Conservation (phyloP, 2,888 invertebrate species). For the Gastracanthus pulcherrimus region DNA sequence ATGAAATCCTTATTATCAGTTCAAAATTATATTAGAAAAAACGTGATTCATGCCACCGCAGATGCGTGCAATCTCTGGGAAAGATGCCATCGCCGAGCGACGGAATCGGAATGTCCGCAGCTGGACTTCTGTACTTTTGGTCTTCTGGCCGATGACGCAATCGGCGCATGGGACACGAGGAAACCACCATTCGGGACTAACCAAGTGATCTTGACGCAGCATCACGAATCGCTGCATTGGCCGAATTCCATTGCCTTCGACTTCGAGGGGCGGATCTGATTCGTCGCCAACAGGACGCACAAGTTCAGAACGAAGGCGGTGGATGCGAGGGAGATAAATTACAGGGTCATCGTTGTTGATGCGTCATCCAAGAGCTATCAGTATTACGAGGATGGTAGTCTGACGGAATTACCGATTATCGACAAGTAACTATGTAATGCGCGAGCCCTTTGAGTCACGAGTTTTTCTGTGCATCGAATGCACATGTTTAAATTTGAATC, state of each 20-base stretch:
- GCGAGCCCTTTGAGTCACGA: too few relatives aligned
- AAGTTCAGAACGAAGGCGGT: not conserved
- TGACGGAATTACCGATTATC: too few relatives aligned
- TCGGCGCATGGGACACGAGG: constrained; percentile 85
- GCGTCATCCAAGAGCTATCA: constrained; percentile 84
- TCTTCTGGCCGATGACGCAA: constrained; percentile 83
- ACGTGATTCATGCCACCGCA: too few relatives aligned
- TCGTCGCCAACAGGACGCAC: constrained; percentile 76
- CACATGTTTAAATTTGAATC: too few relatives aligned
- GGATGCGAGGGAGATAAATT: constrained; percentile 77
- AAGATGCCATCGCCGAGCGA: constrained; percentile 84
- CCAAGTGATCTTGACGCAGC: constrained; percentile 83
- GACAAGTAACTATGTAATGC: too few relatives aligned
- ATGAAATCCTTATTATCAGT: too few relatives aligned
- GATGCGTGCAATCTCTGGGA: constrained; percentile 76
- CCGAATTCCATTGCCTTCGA: constrained; percentile 86
- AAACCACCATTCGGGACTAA: constrained; percentile 78
- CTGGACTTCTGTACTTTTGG: constrained; percentile 85
- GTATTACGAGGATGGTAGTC: constrained; percentile 73
- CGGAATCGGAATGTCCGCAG: constrained; percentile 87
- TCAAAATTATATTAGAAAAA: too few relatives aligned
- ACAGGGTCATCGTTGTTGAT: constrained; percentile 81
- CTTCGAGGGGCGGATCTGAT: constrained; percentile 82
- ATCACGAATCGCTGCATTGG: constrained; percentile 85
- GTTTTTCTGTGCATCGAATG: too few relatives aligned